phyloP scores from a whole-genome alignment of 2,113 vertebrate genomes.

The Cervus canadensis region DNA sequence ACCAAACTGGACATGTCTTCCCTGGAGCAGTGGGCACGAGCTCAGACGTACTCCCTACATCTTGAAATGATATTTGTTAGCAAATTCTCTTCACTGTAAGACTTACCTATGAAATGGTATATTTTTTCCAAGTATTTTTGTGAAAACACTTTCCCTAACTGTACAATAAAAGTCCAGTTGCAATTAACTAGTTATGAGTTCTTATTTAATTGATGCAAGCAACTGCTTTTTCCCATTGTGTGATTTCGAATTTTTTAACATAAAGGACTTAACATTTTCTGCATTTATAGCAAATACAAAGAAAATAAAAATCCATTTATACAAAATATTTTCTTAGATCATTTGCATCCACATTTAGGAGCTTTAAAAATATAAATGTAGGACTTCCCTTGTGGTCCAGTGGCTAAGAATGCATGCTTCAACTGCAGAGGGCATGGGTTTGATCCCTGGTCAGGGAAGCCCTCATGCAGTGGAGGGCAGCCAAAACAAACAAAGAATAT shows the following conservation, averaged over 20 bases:
- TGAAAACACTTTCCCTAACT: slow-evolving; percentile 76
- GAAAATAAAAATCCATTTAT: background rate
- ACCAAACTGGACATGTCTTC: background rate
- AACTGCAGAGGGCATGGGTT: background rate
- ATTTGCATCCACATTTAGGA: background rate
- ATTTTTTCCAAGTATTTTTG: slow-evolving; percentile 80
- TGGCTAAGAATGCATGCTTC: background rate
- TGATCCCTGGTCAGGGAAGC: background rate
- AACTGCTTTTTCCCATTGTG: background rate
- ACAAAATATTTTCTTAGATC: background rate
- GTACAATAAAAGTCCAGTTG: slow-evolving; percentile 76
- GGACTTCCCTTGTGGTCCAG: background rate
- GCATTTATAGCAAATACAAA: background rate
- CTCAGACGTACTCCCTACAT: slow-evolving; percentile 46
- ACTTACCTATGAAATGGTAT: slow-evolving; percentile 60
- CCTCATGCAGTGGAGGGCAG: background rate
- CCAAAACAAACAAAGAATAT: background rate
- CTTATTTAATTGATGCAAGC: slow-evolving; percentile 58
- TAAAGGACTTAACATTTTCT: background rate
- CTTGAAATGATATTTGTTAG: slow-evolving; percentile 58
- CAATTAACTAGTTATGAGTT: slow-evolving; percentile 55
- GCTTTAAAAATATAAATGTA: background rate
- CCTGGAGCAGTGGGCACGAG: background rate
- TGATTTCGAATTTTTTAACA: background rate
- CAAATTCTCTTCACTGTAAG: slow-evolving; percentile 3